Base-by-base conservation (phyloP, 2,888 invertebrate genomes). In the Polyommatus iphigenia region DNA sequence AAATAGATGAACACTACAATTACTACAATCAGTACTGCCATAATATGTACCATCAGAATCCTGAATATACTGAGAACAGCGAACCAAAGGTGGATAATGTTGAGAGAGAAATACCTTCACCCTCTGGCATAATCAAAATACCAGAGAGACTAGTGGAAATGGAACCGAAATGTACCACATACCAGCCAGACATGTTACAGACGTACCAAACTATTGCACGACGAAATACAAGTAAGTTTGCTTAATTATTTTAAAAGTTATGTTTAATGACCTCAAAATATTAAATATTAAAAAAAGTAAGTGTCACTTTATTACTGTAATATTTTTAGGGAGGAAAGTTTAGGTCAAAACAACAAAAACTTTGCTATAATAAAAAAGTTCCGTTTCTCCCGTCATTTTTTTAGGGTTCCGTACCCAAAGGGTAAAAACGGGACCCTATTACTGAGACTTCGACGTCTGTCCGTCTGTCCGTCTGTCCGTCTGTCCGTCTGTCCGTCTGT, bases 1-100 rank as follows among this genome's bases (percentile, higher is more conserved):
- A 67, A 81, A 85, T 90, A 2, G 92, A 92, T 0, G 92, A 93
- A 0, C 91, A 91, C 76, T 92, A 92, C 62, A 88, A 87, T 57
- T 92, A 87, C 59, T 92, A 91, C 79, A 91, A 89, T 78, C 86
- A 87, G 0, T 93, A 93, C 67, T 91, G 91, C 59, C 91, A 90
- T 59, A 92, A 90, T 80, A 78, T 90, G 32, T 91, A 91, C 77
- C 90, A 91, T 79, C 91, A 91, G 75, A 89, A 85, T 78, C 89
- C 89, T 77, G 92, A 92, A 2, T 90, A 89, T 79, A 80, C 83
- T 7, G 88, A 89, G 71, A 79, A 72, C 10, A 72, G 8, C 20
- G 72, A 72, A 41, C 41, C 18, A 5, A 72, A 86, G 78, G 76
- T 81, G 2, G 87, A 90, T 1, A 79, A 79, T 71, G 77, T 81